Evolutionary conservation across 2,113 vertebrate genomes (phyloP).

Genomic region (Sander vitreus): DNA sequence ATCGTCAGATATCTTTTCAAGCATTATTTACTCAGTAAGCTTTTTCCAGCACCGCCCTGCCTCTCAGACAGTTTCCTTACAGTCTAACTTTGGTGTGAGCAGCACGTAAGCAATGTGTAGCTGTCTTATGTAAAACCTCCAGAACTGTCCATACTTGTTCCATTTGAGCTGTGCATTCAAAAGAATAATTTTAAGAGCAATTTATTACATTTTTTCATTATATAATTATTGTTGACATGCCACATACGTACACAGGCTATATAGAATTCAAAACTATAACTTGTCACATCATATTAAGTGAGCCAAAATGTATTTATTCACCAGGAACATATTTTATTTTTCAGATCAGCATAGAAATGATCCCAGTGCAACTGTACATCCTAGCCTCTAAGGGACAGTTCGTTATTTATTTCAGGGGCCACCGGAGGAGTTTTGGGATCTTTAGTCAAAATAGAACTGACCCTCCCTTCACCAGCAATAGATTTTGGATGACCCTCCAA

Average conservation of each 20-base stretch:
- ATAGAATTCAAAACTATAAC: no score
- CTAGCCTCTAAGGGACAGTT: background rate
- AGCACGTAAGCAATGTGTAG: background rate
- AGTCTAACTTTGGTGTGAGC: constrained; percentile 30
- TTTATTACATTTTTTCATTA: background rate
- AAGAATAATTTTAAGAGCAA: background rate
- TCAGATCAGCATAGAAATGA: background rate
- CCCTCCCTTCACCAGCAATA: no score
- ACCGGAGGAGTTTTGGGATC: no score
- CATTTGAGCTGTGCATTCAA: constrained; percentile 5
- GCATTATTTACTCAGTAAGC: constrained; percentile 33
- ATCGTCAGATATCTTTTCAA: constrained; percentile 40
- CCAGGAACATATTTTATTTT: background rate
- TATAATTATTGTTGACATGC: background rate
- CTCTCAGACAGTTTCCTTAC: constrained; percentile 19
- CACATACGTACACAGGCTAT: background rate
- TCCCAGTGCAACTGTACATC: background rate
- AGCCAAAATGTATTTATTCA: background rate
- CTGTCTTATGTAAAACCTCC: constrained; percentile 31
- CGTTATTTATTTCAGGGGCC: no score
- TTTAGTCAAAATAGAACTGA: no score
- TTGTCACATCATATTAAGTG: no score
- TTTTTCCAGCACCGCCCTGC: constrained; percentile 34
- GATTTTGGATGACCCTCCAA: no score
- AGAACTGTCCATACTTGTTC: constrained; percentile 5